Conservation (phyloP, 2,113 vertebrate genomes). For the Loxodonta africana region DNA sequence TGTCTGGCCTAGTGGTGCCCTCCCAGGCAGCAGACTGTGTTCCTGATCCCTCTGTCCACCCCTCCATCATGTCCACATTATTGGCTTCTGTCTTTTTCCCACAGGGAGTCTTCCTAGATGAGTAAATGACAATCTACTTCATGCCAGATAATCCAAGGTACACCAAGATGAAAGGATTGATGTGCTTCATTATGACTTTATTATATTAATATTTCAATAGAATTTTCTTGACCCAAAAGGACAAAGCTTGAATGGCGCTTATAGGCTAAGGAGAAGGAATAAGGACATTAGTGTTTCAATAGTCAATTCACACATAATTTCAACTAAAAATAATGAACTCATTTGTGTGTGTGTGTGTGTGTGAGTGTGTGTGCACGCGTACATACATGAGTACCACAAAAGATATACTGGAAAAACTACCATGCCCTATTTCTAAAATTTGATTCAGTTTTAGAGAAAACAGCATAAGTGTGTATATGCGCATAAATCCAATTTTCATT, state of each 20-base stretch:
- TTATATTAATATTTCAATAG: not conserved
- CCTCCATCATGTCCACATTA: not conserved
- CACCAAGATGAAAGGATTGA: not conserved
- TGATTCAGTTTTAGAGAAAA: not conserved
- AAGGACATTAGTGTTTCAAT: not conserved
- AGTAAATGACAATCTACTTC: not conserved
- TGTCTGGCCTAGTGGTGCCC: fast-evolving
- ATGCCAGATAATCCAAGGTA: not conserved
- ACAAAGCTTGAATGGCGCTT: not conserved
- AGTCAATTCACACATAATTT: not conserved
- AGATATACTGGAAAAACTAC: not conserved
- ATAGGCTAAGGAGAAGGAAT: not conserved
- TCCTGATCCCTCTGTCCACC: not conserved
- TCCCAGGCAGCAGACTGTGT: not conserved
- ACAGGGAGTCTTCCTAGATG: not conserved
- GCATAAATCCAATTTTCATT: not conserved
- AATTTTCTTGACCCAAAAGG: not conserved
- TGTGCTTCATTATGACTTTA: not conserved
- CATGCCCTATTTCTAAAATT: not conserved
- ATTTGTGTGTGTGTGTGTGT: not conserved
- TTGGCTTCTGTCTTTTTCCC: not conserved
- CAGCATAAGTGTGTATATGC: not conserved
- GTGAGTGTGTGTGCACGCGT: too few species aligned
- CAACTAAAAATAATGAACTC: not conserved
- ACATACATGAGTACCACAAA: not conserved